Base-by-base conservation (phyloP, 2,113 vertebrate species). In the Cryptoleucopteryx plumbea region DNA sequence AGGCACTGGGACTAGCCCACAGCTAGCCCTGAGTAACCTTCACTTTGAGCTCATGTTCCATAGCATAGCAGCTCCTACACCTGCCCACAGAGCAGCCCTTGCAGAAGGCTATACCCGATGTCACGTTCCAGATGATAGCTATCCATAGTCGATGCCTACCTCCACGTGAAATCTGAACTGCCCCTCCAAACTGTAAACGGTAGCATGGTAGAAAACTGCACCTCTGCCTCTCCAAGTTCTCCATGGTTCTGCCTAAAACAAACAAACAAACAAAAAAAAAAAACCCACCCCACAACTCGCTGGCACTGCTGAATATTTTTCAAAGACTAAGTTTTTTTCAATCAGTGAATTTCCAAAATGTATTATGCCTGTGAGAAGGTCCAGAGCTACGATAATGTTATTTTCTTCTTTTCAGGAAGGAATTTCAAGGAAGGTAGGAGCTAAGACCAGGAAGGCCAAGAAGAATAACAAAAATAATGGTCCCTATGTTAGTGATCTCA, bases 11-110 rank as follows among this genome's bases (percentile, higher is more conserved):
- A 38, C 20, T 25, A 38, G 50, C 56, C 75, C 1, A 1, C 42
- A 62, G 42, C 12, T 19, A 40, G 12, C 42, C n/a, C 32, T 3
- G 16, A 73, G 23, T 9, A 25, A 32, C 1, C 3, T 19, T 68
- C 47, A 56, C 34, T 21, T n/a, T 7, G 16, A 52, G 36, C 9
- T 73, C 48, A 7, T 7, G 11, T 32, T 47, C 43, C 38, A 31
- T n/a, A 29, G 18, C 2, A 0, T 11, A 36, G 29, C 0, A 34
- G 14, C 48, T 53, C 38, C 31, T 26, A 27, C 1, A 0, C 1
- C 40, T 40, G 45, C 52, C 68, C 65, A 21, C 15, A 32, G 40
- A 27, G 27, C 58, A 55, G 16, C 11, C 61, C 53, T 10, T 42
- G 38, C 40, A 62, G 13, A 43, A 55, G 11, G 71, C 26, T 36